Base-by-base conservation (phyloP, 2,888 invertebrate species). In the Ditula angustiorana region DNA sequence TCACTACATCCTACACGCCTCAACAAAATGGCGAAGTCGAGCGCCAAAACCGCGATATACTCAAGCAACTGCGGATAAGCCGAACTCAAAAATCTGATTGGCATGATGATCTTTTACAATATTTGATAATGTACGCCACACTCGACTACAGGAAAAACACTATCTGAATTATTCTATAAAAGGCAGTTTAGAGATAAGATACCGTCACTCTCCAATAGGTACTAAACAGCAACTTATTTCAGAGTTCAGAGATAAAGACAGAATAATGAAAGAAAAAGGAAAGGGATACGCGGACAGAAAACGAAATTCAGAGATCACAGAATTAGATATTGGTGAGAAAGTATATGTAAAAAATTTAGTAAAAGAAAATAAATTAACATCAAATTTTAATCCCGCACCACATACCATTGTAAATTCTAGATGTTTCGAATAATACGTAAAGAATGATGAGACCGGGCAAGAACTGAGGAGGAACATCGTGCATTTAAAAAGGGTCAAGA, bases 21-120 rank as follows among this genome's bases (percentile, higher is more conserved):
- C 53, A 53, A 53, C 53, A 53, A 53, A 53, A 53, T 19, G 35
- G 53, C 2, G 53, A 53, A 30, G 73, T 74, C 0, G 74, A 76
- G 24, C 53, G 74, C 0, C 74, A 74, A 26, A 75, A 75, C 21
- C 21, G 74, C 0, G 70, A 72, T 19, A 74, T 75, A 0, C 11
- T 76, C 0, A 75, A 75, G 66, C 28, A 73, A 0, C n/a, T 74
- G 2, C 68, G 66, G 30, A 74, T 76, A 7, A 21, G 67, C 13
- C 68, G 65, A 55, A 24, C n/a, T 0, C 59, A 61, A 30, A 67
- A 71, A 23, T 71, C 58, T 11, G 47, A 69, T 16, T 69, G 58
- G 63, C 65, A 68, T 57, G 72, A 72, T 5, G 53, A 24, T 19
- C 4, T 57, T 30, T 13, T 13, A 13, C n/a, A 47, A 41, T 56